Percentiles rank a stretch among this genome's conserved stretches.
These are phyloP conservation scores for Diaperis boleti DNA, from an alignment of 2,888 invertebrate genomes.

Conservation along the genomic window DNA sequence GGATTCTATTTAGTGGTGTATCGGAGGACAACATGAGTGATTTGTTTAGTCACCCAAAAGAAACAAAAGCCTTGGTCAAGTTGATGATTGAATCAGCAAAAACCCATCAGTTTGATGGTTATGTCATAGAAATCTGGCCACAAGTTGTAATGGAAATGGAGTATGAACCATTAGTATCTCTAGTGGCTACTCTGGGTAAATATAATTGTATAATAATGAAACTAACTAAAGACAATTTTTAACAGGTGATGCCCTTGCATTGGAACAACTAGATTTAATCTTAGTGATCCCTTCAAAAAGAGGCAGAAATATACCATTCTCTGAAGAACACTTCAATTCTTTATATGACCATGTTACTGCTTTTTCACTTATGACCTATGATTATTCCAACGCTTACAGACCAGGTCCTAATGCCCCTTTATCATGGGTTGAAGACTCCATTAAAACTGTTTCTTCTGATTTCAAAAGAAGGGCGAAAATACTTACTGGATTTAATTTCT, in stretches of 20 bases:
- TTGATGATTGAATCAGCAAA: constrained; percentile 73
- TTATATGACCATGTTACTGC: constrained; percentile 83
- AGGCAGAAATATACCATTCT: constrained; percentile 76
- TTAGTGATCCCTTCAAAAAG: constrained; percentile 85
- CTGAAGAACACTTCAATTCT: constrained; percentile 79
- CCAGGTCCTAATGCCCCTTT: constrained; percentile 93
- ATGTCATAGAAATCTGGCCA: constrained; percentile 91
- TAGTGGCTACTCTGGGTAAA: constrained; percentile 76
- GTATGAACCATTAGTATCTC: constrained; percentile 70
- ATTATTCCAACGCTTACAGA: constrained; percentile 85
- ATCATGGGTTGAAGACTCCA: constrained; percentile 83
- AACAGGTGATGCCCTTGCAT: constrained; percentile 71
- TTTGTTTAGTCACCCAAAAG: constrained; percentile 77
- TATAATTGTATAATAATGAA: constrained; percentile 37
- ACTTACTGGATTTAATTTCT: constrained; percentile 91
- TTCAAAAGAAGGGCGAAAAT: constrained; percentile 79
- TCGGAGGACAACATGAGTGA: constrained; percentile 78
- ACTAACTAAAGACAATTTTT: constrained; percentile 27
- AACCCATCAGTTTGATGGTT: constrained; percentile 87
- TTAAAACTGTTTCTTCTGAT: constrained; percentile 79
- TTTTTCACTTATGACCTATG: constrained; percentile 97
- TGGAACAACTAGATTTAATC: constrained; percentile 73
- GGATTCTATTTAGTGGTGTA: constrained; percentile 92
- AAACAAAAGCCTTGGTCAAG: constrained; percentile 76
- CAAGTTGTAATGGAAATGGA: constrained; percentile 79